phyloP scores from a whole-genome alignment of 2,888 invertebrate species.

The Diarsia rubi region DNA sequence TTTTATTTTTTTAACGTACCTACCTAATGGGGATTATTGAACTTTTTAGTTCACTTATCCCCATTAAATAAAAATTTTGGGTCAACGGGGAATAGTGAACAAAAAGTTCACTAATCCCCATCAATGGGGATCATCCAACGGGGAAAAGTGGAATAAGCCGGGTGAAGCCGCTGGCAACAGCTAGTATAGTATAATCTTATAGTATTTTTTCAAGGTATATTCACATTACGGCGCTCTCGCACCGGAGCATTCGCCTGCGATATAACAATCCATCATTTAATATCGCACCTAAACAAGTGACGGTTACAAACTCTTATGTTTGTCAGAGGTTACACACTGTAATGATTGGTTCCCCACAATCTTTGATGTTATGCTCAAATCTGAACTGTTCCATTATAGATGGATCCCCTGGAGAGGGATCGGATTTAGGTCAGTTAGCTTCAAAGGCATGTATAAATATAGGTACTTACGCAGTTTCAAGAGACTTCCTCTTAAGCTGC shows the following conservation, averaged over 20 bases:
- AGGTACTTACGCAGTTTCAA: constrained; percentile 67
- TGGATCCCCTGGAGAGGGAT: background rate
- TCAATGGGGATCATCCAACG: no score
- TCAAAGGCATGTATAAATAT: background rate
- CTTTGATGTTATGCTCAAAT: background rate
- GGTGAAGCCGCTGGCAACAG: no score
- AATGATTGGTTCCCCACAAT: background rate
- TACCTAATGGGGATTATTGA: no score
- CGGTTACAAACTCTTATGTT: background rate
- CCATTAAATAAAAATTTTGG: no score
- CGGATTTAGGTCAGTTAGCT: background rate
- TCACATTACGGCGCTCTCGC: no score
- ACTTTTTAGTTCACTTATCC: no score
- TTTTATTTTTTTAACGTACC: no score
- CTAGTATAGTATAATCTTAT: no score
- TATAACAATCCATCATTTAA: background rate
- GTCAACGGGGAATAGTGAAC: no score
- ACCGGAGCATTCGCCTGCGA: background rate
- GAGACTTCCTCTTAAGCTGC: constrained; percentile 78
- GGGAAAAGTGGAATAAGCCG: no score
- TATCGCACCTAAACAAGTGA: background rate
- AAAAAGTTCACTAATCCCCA: no score
- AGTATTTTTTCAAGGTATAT: no score
- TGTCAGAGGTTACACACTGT: background rate
- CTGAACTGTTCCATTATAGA: background rate